Percentiles rank a stretch among this genome's conserved stretches.
Evolutionary conservation across 2,113 vertebrate genomes (phyloP).

Genomic region (Siniperca chuatsi): DNA sequence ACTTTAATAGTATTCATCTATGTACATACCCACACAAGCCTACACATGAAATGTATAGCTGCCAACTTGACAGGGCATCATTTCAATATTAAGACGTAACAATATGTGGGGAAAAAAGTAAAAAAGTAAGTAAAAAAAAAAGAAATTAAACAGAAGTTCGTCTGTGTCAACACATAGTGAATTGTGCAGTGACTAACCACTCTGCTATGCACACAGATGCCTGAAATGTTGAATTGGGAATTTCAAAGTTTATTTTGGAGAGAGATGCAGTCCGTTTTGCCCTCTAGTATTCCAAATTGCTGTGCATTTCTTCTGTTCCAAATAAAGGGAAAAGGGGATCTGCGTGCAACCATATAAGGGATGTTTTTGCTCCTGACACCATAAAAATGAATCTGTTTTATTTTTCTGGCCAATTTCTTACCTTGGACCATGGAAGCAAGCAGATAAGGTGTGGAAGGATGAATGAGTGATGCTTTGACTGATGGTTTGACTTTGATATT

Average conservation of each 20-base stretch:
- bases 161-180: constrained; percentile 46
- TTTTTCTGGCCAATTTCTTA: constrained; percentile 37
- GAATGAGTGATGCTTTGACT: neutral
- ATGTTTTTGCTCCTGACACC: constrained; percentile 51
- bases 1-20: neutral
- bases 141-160: constrained; percentile 56
- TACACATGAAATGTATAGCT: neutral
- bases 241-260: constrained; percentile 77
- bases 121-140: neutral
- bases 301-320: constrained; percentile 63
- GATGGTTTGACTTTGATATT: neutral
- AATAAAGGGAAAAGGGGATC: constrained; percentile 51
- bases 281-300: constrained; percentile 57
- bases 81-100: neutral
- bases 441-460: constrained; percentile 40
- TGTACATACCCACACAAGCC: neutral
- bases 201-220: constrained; percentile 65
- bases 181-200: constrained; percentile 59
- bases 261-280: constrained; percentile 33
- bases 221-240: constrained; percentile 66
- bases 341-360: constrained; percentile 73
- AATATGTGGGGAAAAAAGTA: constrained; percentile 13
- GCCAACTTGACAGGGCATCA: neutral
- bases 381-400: constrained; percentile 22
- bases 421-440: constrained; percentile 22